Evolutionary conservation across 2,797 vertebrate species (phyloP).

Genomic region (Anguilla obscura): DNA sequence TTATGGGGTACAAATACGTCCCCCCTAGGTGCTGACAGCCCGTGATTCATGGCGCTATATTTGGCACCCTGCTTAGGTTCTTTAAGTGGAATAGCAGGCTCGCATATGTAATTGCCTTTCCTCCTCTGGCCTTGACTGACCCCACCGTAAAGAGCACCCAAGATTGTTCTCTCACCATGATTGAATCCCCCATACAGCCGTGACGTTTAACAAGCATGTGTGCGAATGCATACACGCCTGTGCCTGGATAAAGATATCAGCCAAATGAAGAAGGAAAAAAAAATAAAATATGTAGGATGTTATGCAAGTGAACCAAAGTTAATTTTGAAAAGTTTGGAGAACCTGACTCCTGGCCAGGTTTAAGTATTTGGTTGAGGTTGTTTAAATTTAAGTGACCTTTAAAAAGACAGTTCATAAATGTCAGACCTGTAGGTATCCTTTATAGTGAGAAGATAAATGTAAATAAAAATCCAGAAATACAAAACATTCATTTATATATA

Average conservation of each 20-base stretch:
- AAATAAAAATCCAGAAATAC: background rate
- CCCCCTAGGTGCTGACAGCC: slow-evolving; percentile 9
- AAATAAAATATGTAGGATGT: background rate
- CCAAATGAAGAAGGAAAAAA: background rate
- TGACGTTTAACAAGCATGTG: background rate
- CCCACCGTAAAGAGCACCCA: background rate
- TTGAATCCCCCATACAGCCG: background rate
- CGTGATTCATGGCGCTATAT: slow-evolving; percentile 4
- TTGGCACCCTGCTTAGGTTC: background rate
- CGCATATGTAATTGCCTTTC: background rate
- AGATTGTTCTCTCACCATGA: background rate
- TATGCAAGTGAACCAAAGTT: background rate
- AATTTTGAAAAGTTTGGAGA: background rate
- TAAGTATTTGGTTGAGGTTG: background rate
- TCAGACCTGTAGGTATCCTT: background rate
- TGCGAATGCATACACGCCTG: background rate
- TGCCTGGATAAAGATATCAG: background rate
- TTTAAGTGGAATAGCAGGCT: background rate
- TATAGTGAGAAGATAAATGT: background rate
- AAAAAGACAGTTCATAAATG: background rate
- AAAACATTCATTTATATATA: background rate
- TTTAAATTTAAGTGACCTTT: background rate
- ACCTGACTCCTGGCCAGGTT: background rate
- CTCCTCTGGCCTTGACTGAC: slow-evolving; percentile 8
- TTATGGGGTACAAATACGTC: background rate